Evolutionary conservation across 2,797 vertebrate species (phyloP).

Genomic region (Acanthopagrus latus): DNA sequence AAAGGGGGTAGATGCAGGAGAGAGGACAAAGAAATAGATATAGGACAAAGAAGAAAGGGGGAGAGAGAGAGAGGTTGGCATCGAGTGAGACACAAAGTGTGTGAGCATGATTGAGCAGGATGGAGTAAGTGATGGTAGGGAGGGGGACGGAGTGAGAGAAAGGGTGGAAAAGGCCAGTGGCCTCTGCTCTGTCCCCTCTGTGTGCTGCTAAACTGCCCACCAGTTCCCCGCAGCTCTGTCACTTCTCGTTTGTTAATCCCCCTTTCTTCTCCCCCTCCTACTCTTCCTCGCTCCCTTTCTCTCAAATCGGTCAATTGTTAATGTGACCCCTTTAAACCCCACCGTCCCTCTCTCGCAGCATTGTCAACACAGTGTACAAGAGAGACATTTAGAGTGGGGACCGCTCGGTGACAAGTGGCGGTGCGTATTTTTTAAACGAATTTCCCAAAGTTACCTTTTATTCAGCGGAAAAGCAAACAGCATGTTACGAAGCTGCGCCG

Average conservation of each 20-base stretch:
- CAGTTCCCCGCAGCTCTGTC: conserved; percentile 82
- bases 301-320: conserved; percentile 79
- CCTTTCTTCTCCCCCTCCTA: conserved; percentile 74
- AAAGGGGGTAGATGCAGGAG: neutral
- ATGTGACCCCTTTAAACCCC: conserved; percentile 82
- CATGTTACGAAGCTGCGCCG: neutral
- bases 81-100: conserved; percentile 55
- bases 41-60: conserved; percentile 21
- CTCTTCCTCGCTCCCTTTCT: conserved; percentile 74
- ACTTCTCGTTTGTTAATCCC: conserved; percentile 82
- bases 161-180: conserved; percentile 78
- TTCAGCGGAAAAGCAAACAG: neutral
- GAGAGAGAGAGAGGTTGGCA: conserved; percentile 33
- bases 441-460: neutral
- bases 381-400: conserved; percentile 51
- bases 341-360: conserved; percentile 59
- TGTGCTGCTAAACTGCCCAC: conserved; percentile 78
- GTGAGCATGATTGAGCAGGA: conserved; percentile 57
- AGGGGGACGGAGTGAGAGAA: conserved; percentile 69
- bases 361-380: conserved; percentile 70
- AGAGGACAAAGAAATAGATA: conserved; percentile 24
- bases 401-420: conserved; percentile 34
- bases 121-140: conserved; percentile 47
- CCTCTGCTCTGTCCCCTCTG: conserved; percentile 79
- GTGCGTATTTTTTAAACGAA: conserved; percentile 6